Percentiles rank a stretch among this genome's conserved stretches.
Conservation (phyloP, 2,797 vertebrate genomes). For the Danionella dracula region DNA sequence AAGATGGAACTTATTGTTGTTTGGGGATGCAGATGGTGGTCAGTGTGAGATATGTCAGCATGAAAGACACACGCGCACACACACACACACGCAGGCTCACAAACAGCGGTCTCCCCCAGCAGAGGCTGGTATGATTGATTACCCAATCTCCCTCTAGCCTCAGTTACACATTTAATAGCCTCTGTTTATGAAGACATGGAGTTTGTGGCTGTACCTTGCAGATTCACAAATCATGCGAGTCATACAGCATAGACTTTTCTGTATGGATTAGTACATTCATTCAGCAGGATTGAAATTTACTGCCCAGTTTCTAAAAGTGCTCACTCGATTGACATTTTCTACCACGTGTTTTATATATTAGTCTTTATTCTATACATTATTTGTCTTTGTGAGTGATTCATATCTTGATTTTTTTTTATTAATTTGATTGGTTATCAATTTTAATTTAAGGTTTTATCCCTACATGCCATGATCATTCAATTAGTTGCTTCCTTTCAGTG, state of each 20-base stretch:
- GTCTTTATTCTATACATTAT: too few relatives aligned
- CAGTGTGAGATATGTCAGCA: not conserved
- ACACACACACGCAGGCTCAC: not conserved
- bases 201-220: constrained; percentile 31
- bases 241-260: constrained; percentile 7
- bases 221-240: constrained; percentile 43
- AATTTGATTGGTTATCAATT: too few relatives aligned
- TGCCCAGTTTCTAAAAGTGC: not conserved
- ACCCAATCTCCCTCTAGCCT: constrained; percentile 37
- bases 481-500: too few relatives aligned
- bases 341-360: constrained; percentile 4
- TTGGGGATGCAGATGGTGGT: not conserved
- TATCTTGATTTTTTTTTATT: too few relatives aligned
- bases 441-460: too few relatives aligned
- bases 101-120: constrained; percentile 2
- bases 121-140: constrained; percentile 44
- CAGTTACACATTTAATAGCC: constrained; percentile 47
- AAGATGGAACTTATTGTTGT: not conserved
- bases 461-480: too few relatives aligned
- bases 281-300: constrained; percentile 1
- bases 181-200: constrained; percentile 46
- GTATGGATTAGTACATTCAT: constrained; percentile 6
- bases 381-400: too few relatives aligned
- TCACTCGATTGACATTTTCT: not conserved
- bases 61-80: constrained; percentile 6